Conservation (phyloP, 2,888 invertebrate species). For the Mimas tiliae region DNA sequence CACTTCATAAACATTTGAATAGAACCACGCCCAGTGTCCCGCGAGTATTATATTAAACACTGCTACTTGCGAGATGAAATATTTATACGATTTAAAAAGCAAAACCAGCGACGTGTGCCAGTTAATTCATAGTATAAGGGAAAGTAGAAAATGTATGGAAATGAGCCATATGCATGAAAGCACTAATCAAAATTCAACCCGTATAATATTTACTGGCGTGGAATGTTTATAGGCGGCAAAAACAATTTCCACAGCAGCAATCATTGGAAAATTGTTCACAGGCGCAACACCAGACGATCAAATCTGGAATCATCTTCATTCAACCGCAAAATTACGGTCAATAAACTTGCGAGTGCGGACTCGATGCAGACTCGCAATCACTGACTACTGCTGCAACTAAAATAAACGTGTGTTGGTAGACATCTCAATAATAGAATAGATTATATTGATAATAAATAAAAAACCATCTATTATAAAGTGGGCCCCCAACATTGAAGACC, state of each 20-base stretch:
- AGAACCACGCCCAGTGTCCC: background rate
- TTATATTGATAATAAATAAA: background rate
- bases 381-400: background rate
- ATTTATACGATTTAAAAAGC: background rate
- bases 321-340: conserved; percentile 56
- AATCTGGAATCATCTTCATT: conserved; percentile 48
- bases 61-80: background rate
- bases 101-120: conserved; percentile 19
- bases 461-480: too few species aligned
- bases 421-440: background rate
- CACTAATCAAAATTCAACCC: conserved; percentile 28
- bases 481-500: too few species aligned
- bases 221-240: conserved; percentile 17
- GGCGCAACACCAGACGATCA: conserved; percentile 10
- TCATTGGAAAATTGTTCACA: conserved; percentile 13
- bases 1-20: background rate
- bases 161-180: conserved; percentile 26
- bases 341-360: conserved; percentile 45
- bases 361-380: conserved; percentile 5
- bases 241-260: conserved; percentile 27
- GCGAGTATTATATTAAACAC: background rate
- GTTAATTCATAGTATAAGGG: conserved; percentile 22
- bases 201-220: conserved; percentile 21
- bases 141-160: conserved; percentile 25
- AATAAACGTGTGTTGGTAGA: background rate